phyloP scores from a whole-genome alignment of 1,140 invertebrate genomes.

The Branchinecta lynchi region DNA sequence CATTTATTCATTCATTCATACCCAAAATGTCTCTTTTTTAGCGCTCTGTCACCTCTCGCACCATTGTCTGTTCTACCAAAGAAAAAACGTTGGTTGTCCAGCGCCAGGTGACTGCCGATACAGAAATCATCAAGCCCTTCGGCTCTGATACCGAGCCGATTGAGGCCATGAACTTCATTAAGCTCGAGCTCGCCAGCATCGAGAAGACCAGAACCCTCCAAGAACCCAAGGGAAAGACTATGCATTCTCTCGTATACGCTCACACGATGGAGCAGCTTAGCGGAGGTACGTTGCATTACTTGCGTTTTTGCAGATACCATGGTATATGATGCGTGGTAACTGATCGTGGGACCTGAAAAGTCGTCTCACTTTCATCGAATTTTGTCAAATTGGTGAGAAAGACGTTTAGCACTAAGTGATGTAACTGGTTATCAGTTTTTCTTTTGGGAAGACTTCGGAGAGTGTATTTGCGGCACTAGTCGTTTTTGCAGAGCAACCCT shows the following conservation, averaged over 20 bases:
- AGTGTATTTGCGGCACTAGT: too few relatives aligned
- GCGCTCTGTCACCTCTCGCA: slow-evolving; percentile 13
- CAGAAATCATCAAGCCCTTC: slow-evolving; percentile 16
- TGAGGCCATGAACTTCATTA: slow-evolving; percentile 13
- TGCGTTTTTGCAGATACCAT: too few relatives aligned
- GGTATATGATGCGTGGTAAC: too few relatives aligned
- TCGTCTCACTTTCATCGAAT: too few relatives aligned
- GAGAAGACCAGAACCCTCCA: neutral
- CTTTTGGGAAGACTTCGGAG: too few relatives aligned
- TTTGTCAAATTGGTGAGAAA: too few relatives aligned
- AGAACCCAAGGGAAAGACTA: neutral
- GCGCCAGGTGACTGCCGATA: slow-evolving; percentile 16
- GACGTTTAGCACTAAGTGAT: too few relatives aligned
- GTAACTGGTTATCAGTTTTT: too few relatives aligned
- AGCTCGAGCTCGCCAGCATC: neutral
- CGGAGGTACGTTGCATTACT: neutral
- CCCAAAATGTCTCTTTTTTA: neutral
- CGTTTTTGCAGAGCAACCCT: too few relatives aligned
- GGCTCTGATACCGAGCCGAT: slow-evolving; percentile 20
- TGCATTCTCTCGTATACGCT: neutral
- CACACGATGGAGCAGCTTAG: neutral
- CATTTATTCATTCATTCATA: too few relatives aligned
- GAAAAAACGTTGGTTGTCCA: slow-evolving; percentile 18
- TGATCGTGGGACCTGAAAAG: too few relatives aligned
- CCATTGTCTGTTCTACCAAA: slow-evolving; percentile 16